Conservation (phyloP, 37 sponge, comb jelly and placozoan genomes). For the Aplysina aerophoba region DNA sequence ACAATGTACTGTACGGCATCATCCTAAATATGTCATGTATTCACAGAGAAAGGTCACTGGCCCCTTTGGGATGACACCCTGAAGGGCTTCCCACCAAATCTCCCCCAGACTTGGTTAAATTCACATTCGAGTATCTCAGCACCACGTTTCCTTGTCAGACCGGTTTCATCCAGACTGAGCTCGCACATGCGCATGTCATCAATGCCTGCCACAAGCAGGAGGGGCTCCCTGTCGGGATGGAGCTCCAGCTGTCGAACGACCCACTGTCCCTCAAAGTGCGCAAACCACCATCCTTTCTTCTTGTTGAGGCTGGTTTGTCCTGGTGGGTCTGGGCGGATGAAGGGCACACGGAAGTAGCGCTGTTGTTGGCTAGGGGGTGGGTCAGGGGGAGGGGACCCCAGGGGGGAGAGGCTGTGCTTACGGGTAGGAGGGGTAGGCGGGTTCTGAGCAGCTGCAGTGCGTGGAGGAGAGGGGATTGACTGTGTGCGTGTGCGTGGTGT, state of each 20-base stretch:
- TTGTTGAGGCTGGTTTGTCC: conserved; percentile 49
- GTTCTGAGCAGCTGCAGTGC: not conserved
- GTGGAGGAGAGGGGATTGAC: not conserved
- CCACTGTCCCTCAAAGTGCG: conserved; percentile 98
- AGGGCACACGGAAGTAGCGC: conserved; percentile 94
- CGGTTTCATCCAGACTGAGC: conserved; percentile 91
- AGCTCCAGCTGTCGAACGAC: conserved; percentile 95
- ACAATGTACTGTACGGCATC: no score
- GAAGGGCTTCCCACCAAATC: conserved; percentile 81
- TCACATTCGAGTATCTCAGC: conserved; percentile 89
- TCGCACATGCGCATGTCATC: conserved; percentile 99
- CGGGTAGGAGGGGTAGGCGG: conserved; percentile 46
- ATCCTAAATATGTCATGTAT: no score
- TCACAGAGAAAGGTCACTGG: not conserved
- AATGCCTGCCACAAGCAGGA: conserved; percentile 87
- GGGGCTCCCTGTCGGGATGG: conserved; percentile 80
- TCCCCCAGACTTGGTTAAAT: conserved; percentile 88
- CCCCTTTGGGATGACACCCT: not conserved
- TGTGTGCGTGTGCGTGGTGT: no score
- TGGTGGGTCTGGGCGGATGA: conserved; percentile 66
- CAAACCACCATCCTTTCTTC: conserved; percentile 97
- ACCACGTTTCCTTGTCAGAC: conserved; percentile 87
- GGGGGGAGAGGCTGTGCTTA: conserved; percentile 6
- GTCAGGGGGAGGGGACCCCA: not conserved
- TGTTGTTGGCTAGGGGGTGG: conserved; percentile 47